A percentile compares a stretch with the other conserved stretches of the same genome.
Evolutionary conservation across 2,888 invertebrate genomes (phyloP).

Genomic region (Melanostoma scalare): DNA sequence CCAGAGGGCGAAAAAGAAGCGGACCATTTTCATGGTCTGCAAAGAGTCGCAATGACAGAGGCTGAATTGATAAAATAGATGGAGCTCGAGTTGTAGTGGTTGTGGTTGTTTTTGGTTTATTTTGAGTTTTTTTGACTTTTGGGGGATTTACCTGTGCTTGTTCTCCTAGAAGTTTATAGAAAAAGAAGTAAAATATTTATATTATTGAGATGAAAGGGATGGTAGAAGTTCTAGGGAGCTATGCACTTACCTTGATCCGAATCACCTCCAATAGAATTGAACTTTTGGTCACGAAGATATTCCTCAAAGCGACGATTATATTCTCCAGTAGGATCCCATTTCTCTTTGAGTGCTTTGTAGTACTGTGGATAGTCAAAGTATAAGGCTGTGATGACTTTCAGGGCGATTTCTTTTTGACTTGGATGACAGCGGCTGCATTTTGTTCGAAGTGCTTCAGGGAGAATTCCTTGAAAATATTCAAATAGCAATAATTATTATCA

Average conservation of each 20-base stretch:
- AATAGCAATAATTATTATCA: no score
- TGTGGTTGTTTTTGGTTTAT: constrained; percentile 39
- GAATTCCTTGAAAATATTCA: constrained; percentile 83
- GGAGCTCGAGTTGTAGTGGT: constrained; percentile 48
- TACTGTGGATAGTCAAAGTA: constrained; percentile 86
- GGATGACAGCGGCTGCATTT: constrained; percentile 87
- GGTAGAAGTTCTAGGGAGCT: no score
- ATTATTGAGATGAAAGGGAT: background rate
- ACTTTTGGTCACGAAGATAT: constrained; percentile 75
- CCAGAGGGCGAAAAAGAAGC: constrained; percentile 54
- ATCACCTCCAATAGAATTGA: constrained; percentile 74
- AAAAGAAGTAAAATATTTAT: constrained; percentile 3
- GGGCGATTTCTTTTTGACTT: constrained; percentile 86
- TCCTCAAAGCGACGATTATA: constrained; percentile 83
- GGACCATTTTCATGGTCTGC: constrained; percentile 44
- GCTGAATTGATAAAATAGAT: constrained; percentile 48
- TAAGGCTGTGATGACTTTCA: constrained; percentile 87
- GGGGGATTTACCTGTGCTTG: constrained; percentile 69
- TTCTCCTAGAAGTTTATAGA: constrained; percentile 46
- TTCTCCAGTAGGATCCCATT: constrained; percentile 89
- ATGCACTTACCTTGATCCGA: constrained; percentile 48
- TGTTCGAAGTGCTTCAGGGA: constrained; percentile 87
- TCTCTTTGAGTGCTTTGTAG: constrained; percentile 86
- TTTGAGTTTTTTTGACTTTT: constrained; percentile 47
- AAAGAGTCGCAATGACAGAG: constrained; percentile 59